Base-by-base conservation (phyloP, 1,140 invertebrate genomes). In the Ptiloglossa arizonensis region DNA sequence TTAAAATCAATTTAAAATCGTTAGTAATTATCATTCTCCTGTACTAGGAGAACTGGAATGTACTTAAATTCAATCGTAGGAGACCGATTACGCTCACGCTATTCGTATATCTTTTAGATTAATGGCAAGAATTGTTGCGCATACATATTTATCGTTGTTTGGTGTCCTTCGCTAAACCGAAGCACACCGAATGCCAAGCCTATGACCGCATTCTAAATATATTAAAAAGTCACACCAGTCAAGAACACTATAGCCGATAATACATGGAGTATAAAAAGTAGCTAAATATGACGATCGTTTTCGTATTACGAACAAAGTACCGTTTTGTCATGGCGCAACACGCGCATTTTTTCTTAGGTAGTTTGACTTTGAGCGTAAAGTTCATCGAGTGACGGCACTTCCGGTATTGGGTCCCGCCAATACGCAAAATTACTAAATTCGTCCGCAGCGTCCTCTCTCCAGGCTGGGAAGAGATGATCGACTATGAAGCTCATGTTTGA, bases 401-500 rank as follows among this genome's bases (percentile, higher is more conserved):
- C 90, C 0, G 94, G 94, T 82, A 98, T 94, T 11, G 98, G 97
- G 73, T 97, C 95, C 68, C 97, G 95, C 98, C 98, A 99, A 91
- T 97, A 99, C 73, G 96, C 95, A 88, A 98, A 98, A 83, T 96
- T 95, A 66, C 96, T 97, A 93, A 96, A 99, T 89, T 98, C 97
- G 86, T 96, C 96, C 29, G 95, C 95, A 5, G 94, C 94, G 72
- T 96, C 96, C 82, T 95, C 94, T 57, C 93, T 93, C 78, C 94
- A 94, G 24, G 94, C 94, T 72, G 98, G 98, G 91, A 98, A 99
- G 90, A 99, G 95, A 92, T 98, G 97, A 93, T 99, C 98, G 54
- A 98, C 97, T 74, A 98, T 95, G 92, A 97, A 96, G 80, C 96
- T 97, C 96, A 99, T 97, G 90, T 96, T 97, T 59, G 96, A 96